A percentile compares a stretch with the other conserved stretches of the same genome.
phyloP scores from a whole-genome alignment of 2,888 invertebrate genomes.

The Harpalus rubripes region DNA sequence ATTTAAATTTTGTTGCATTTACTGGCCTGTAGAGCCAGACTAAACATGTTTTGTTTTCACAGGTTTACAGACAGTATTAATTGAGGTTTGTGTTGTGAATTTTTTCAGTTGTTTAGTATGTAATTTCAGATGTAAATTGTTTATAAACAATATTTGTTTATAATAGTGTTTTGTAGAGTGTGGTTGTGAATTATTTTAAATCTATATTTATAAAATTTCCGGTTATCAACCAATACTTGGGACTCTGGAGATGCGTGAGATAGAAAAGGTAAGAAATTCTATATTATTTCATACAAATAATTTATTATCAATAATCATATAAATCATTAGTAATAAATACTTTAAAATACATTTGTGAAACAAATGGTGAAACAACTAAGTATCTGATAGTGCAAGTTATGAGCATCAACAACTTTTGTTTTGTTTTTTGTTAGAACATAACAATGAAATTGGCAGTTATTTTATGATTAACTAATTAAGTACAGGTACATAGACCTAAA shows the following conservation, averaged over 20 bases:
- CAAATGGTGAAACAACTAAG: constrained; percentile 17
- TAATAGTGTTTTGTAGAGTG: background rate
- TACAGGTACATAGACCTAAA: constrained; percentile 48
- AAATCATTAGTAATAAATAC: constrained; percentile 51
- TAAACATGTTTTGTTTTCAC: constrained; percentile 11
- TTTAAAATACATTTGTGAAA: constrained; percentile 41
- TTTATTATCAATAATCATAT: constrained; percentile 45
- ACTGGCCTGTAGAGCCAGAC: background rate
- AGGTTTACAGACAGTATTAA: background rate
- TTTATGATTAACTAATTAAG: constrained; percentile 33
- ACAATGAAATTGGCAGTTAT: constrained; percentile 52
- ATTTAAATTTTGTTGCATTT: no score
- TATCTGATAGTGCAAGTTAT: constrained; percentile 32
- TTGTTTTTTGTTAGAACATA: constrained; percentile 38
- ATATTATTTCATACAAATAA: constrained; percentile 27
- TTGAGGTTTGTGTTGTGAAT: background rate
- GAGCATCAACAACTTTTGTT: constrained; percentile 16
- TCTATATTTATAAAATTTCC: no score
- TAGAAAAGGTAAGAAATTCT: background rate
- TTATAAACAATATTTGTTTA: constrained; percentile 6
- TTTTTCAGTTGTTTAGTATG: background rate
- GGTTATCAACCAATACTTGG: background rate
- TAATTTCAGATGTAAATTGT: background rate
- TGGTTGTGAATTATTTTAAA: background rate
- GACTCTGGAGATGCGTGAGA: background rate